Base-by-base conservation (phyloP, 2,797 vertebrate species). In the Oryzias sinensis region DNA sequence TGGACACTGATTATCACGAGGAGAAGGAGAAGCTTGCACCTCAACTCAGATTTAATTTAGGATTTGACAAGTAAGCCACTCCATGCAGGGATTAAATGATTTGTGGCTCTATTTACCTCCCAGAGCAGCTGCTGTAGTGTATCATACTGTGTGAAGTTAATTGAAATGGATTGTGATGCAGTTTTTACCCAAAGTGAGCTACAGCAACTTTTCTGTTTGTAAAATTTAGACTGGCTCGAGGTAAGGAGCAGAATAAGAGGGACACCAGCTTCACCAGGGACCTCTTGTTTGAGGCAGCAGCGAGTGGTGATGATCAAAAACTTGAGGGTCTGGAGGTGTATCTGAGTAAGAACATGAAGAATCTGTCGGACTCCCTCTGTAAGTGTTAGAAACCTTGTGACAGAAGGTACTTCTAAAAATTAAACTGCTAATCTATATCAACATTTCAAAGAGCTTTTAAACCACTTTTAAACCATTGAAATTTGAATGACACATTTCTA, bases 1-100 rank as follows among this genome's bases (percentile, higher is more conserved):
- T 96, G 94, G 95, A 97, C 78, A 93, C 94, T 1, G 85, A 94
- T 43, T 94, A 91, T 41, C 90, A 93, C 64, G 92, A 95, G 77
- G 91, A 94, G 29, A 81, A 90, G 43, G 88, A 90, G 55, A 0
- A 46, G 0, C 44, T 65, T 33, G 78, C 72, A 42, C 82, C 88
- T 25, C 42, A 87, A 78, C 79, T 95, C 58, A 93, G 84, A 74
- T 87, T 96, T 55, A 92, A 95, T 40, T 70, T 88, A 40, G 79
- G 80, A 18, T 74, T 92, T 80, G 83, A 91, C 67, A 92, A 78
- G 93, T 79, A 88, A 90, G 76, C 45, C 15, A 65, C 52, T 16
- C 60, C 63, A 77, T 72, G 29, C 51, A 13, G 27, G 17, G 14
- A 51, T 57, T 60, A 64, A 49, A 29, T 53, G 18, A 62, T 71